Evolutionary conservation across 2,797 vertebrate species (phyloP), one percentile per base, ranked within the genome.

Genomic region (Aldrovandia affinis): DNA sequence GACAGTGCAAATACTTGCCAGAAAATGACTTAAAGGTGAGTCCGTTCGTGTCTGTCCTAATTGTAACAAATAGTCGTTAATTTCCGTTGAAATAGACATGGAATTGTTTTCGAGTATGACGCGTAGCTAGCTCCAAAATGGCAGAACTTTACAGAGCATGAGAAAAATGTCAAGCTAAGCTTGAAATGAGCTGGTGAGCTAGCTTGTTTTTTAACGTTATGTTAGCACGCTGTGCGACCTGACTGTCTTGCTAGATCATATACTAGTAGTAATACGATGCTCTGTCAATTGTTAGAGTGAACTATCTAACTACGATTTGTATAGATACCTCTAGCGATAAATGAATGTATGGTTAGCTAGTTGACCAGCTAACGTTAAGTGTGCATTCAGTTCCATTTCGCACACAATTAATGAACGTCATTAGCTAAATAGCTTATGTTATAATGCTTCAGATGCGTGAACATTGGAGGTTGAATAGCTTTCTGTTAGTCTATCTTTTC

Each of bases 1-100:
- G 96, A 92, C 96, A 97, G 82, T 98, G 97, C 95, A 98, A 98
- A 91, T 98, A 98, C 90, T 91, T 98, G 2, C 97, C 97, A 12
- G 97, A 98, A 89, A 98, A 98, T 85, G 97, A 98, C 87, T 92
- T 98, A 86, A 98, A 98, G 97, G 97, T 98, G 89, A 94, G 93
- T 55, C 10, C 33, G n/a, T 25, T 10, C 25, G 3, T 44, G 52
- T 61, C 25, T 22, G 22, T 20, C 15, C 28, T 65, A 65, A 28
- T 9, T 30, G 78, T 57, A 28, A 15, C 10, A 54, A 78, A 52
- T 78, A 78, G 8, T 22, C 59, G n/a, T 7, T n/a, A 25, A 28
- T 4, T 70, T 28, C 12, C 77, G 9, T 12, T 52, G 1, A 78
- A 54, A 78, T 54, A 14, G 7, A 15, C 50, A 5, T 25, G 25